Evolutionary conservation across 2,113 vertebrate genomes (phyloP).

Genomic region (Pterophyllum scalare): DNA sequence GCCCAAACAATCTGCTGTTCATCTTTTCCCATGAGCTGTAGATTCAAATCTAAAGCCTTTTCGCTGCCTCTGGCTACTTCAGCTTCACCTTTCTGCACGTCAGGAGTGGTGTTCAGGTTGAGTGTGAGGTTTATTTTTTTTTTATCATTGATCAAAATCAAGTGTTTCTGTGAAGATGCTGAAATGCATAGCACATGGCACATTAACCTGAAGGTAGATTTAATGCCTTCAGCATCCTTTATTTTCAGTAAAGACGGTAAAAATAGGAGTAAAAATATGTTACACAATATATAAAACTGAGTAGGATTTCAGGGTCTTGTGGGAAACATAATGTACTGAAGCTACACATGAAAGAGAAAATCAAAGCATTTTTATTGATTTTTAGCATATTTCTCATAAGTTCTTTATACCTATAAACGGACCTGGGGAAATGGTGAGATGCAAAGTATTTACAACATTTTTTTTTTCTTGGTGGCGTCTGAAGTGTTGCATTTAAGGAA

Average conservation of each 20-base stretch:
- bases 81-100: conserved; percentile 17
- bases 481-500: conserved; percentile 57
- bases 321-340: not conserved
- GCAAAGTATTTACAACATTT: conserved; percentile 20
- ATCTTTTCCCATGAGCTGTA: conserved; percentile 25
- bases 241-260: not conserved
- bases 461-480: not conserved
- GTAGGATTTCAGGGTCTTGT: not conserved
- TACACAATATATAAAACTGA: not conserved
- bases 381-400: conserved; percentile 4
- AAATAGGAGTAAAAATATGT: not conserved
- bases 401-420: conserved; percentile 4
- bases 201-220: conserved; percentile 16
- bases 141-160: conserved; percentile 45
- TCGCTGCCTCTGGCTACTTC: conserved; percentile 25
- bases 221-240: conserved; percentile 31
- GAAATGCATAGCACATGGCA: conserved; percentile 1
- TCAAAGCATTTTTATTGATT: conserved; percentile 30
- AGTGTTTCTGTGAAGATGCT: conserved; percentile 2
- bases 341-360: conserved; percentile 12
- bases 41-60: conserved; percentile 55
- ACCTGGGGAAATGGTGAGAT: not conserved
- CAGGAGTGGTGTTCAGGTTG: conserved; percentile 7
- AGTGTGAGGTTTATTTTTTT: conserved; percentile 26
- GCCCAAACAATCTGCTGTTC: conserved; percentile 20